phyloP scores from a whole-genome alignment of 2,797 vertebrate species.

The Megaceryle alcyon region DNA sequence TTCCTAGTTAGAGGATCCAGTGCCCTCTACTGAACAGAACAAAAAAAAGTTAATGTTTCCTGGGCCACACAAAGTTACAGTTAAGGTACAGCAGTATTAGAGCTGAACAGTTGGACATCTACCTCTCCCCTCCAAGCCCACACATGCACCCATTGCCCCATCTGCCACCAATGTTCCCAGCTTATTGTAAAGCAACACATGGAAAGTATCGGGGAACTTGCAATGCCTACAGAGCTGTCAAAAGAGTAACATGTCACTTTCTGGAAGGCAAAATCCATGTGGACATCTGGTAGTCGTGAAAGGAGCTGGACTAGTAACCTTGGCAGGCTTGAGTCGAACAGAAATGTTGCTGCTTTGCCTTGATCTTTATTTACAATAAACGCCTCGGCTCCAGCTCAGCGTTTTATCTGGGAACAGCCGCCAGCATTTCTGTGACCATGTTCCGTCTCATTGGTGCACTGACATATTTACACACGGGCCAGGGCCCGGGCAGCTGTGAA shows the following conservation, averaged over 20 bases:
- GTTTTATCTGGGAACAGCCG: conserved; percentile 62
- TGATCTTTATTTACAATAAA: conserved; percentile 70
- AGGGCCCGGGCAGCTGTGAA: conserved; percentile 47
- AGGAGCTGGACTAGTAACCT: conserved; percentile 29
- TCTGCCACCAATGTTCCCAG: neutral
- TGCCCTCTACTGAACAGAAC: conserved; percentile 62
- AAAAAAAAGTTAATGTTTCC: neutral
- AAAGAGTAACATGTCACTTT: conserved; percentile 4
- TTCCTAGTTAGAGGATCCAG: conserved; percentile 17
- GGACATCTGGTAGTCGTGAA: conserved; percentile 49
- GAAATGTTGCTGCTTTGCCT: conserved; percentile 60
- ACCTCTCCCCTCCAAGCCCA: neutral
- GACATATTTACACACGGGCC: conserved; percentile 62
- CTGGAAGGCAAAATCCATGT: conserved; percentile 5
- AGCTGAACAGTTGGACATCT: neutral
- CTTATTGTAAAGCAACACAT: neutral
- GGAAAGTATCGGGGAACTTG: neutral
- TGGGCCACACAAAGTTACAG: neutral
- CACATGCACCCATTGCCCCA: neutral
- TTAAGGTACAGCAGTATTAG: neutral
- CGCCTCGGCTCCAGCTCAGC: conserved; percentile 44
- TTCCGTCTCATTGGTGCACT: conserved; percentile 72
- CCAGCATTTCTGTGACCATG: neutral
- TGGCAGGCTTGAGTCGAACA: conserved; percentile 5
- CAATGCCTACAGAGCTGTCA: neutral